Evolutionary conservation across 2,797 vertebrate species (phyloP).

Genomic region (Gallirallus australis): DNA sequence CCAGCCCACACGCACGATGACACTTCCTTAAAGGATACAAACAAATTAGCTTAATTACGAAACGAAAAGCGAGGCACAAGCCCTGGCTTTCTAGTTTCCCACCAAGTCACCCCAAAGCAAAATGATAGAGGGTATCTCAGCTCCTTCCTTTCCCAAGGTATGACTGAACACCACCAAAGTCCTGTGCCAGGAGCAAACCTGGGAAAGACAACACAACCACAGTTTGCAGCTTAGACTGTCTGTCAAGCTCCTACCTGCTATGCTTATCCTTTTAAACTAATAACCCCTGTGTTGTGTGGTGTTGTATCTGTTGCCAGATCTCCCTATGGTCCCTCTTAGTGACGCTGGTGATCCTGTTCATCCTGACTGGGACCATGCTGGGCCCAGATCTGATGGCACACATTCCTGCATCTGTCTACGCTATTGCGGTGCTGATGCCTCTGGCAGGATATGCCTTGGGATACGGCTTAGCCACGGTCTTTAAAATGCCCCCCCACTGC

Average conservation of each 20-base stretch:
- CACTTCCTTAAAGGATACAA: background rate
- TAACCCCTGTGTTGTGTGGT: background rate
- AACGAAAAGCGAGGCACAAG: background rate
- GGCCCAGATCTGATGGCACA: conserved; percentile 92
- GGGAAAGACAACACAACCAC: background rate
- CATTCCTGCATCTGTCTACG: conserved; percentile 90
- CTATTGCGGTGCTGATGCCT: conserved; percentile 94
- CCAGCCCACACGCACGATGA: accelerated
- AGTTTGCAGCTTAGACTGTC: background rate
- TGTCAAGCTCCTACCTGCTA: background rate
- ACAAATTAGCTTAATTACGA: background rate
- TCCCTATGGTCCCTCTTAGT: conserved; percentile 95
- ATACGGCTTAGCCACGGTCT: conserved; percentile 90
- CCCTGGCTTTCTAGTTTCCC: background rate
- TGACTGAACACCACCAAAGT: background rate
- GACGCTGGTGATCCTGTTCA: conserved; percentile 92
- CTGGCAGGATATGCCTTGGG: conserved; percentile 90
- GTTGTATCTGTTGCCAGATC: conserved; percentile 78
- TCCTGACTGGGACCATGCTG: conserved; percentile 94
- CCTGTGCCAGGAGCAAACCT: background rate
- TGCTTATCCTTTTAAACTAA: background rate
- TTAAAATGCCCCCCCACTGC: conserved; percentile 89
- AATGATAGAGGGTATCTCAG: background rate
- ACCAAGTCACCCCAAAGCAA: background rate
- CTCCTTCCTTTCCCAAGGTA: background rate